A percentile compares a stretch with the other conserved stretches of the same genome.
phyloP scores from a whole-genome alignment of 1,140 invertebrate genomes.

The Cydia pomonella region DNA sequence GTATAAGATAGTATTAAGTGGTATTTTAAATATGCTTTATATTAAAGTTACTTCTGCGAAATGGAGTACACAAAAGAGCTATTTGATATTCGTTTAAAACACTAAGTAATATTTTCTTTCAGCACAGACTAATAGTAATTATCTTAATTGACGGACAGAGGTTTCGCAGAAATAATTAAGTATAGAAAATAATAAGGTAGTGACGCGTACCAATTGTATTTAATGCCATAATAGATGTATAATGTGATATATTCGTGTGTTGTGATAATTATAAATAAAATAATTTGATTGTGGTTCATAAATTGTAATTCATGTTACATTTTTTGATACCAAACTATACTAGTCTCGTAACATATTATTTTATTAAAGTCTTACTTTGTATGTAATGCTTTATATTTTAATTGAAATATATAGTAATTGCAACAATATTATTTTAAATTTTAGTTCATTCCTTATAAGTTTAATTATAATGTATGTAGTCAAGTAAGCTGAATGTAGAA shows the following conservation, averaged over 20 bases:
- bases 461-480: slow-evolving; percentile 13
- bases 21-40: not conserved
- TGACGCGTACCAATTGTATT: slow-evolving; percentile 25
- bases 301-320: slow-evolving; percentile 15
- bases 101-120: not conserved
- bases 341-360: not conserved
- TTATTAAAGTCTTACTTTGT: not conserved
- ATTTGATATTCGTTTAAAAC: not conserved
- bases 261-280: slow-evolving; percentile 16
- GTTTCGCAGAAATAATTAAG: not conserved
- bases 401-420: slow-evolving; percentile 12
- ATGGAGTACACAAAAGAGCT: not conserved
- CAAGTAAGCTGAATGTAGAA: not conserved
- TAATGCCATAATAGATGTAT: slow-evolving; percentile 18
- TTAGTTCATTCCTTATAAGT: slow-evolving; percentile 23
- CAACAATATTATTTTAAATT: not conserved
- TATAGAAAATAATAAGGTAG: not conserved
- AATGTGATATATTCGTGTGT: slow-evolving; percentile 33
- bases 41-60: not conserved
- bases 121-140: not conserved
- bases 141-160: not conserved
- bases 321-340: slow-evolving; percentile 6
- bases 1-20: not conserved
- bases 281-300: slow-evolving; percentile 11
- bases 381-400: slow-evolving; percentile 25